A percentile compares a stretch with the other conserved stretches of the same genome.
These are phyloP conservation scores for Molothrus ater DNA, from an alignment of 2,797 vertebrate genomes.

Conservation along the genomic window DNA sequence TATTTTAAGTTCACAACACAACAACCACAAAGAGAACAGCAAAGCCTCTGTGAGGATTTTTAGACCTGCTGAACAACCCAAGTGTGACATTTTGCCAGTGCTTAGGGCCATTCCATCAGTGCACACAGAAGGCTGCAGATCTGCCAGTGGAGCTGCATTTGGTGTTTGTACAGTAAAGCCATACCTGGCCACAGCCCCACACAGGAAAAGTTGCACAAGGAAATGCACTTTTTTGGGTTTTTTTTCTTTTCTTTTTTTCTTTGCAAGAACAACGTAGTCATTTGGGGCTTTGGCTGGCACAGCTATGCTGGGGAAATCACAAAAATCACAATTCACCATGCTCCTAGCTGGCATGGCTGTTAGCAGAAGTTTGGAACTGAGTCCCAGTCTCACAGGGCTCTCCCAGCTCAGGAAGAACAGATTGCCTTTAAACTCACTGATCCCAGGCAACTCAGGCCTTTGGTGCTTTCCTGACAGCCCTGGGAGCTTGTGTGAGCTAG, in stretches of 20 bases:
- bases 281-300: slow-evolving; percentile 32
- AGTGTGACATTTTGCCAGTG: background rate
- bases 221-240: background rate
- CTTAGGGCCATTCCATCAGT: background rate
- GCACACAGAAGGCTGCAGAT: background rate
- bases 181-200: background rate
- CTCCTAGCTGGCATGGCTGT: slow-evolving; percentile 36
- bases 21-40: background rate
- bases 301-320: slow-evolving; percentile 40
- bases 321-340: slow-evolving; percentile 48
- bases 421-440: slow-evolving; percentile 63
- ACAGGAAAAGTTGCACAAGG: background rate
- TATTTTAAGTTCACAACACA: background rate
- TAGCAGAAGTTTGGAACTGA: slow-evolving; percentile 59
- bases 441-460: slow-evolving; percentile 31
- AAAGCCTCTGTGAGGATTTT: background rate
- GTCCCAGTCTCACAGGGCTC: slow-evolving; percentile 38
- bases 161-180: background rate
- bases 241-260: background rate
- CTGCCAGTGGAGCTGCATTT: background rate
- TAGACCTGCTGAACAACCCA: background rate
- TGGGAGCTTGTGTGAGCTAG: slow-evolving; percentile 27
- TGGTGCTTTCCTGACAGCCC: slow-evolving; percentile 58
- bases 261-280: background rate
- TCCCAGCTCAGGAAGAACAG: slow-evolving; percentile 55